These are phyloP conservation scores for Proctacanthus coquilletti DNA, from an alignment of 1,140 invertebrate genomes.

Conservation along the genomic window DNA sequence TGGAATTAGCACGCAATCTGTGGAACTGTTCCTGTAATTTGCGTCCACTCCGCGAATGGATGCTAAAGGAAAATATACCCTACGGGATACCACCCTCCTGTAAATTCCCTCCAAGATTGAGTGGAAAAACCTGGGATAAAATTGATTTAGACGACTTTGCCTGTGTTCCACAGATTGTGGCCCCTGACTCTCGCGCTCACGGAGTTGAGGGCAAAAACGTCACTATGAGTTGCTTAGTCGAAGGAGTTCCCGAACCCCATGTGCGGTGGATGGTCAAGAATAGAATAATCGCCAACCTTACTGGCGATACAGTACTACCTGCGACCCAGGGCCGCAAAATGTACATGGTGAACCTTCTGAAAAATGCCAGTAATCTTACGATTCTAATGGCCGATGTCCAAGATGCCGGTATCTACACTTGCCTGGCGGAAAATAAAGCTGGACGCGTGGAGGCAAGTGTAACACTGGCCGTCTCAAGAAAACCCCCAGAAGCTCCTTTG, in stretches of 20 bases:
- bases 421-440: slow-evolving; percentile 60
- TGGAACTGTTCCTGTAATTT: slow-evolving; percentile 69
- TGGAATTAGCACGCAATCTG: slow-evolving; percentile 58
- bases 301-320: slow-evolving; percentile 9
- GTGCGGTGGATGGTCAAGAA: slow-evolving; percentile 37
- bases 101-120: slow-evolving; percentile 40
- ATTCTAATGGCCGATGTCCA: slow-evolving; percentile 49
- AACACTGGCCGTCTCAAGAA: slow-evolving; percentile 45
- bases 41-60: slow-evolving; percentile 59
- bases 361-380: slow-evolving; percentile 47
- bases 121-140: slow-evolving; percentile 50
- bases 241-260: slow-evolving; percentile 48
- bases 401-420: slow-evolving; percentile 57
- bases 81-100: slow-evolving; percentile 52
- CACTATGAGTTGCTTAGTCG: slow-evolving; percentile 52
- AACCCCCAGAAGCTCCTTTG: slow-evolving; percentile 30
- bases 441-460: slow-evolving; percentile 54
- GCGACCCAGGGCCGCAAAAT: slow-evolving; percentile 32
- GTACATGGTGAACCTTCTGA: slow-evolving; percentile 33
- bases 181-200: slow-evolving; percentile 35
- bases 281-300: slow-evolving; percentile 23
- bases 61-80: slow-evolving; percentile 58
- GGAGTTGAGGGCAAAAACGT: slow-evolving; percentile 54
- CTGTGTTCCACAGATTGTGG: slow-evolving; percentile 49
- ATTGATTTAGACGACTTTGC: slow-evolving; percentile 65